These are phyloP conservation scores for Conger conger DNA, from an alignment of 2,113 vertebrate genomes.

Conservation along the genomic window DNA sequence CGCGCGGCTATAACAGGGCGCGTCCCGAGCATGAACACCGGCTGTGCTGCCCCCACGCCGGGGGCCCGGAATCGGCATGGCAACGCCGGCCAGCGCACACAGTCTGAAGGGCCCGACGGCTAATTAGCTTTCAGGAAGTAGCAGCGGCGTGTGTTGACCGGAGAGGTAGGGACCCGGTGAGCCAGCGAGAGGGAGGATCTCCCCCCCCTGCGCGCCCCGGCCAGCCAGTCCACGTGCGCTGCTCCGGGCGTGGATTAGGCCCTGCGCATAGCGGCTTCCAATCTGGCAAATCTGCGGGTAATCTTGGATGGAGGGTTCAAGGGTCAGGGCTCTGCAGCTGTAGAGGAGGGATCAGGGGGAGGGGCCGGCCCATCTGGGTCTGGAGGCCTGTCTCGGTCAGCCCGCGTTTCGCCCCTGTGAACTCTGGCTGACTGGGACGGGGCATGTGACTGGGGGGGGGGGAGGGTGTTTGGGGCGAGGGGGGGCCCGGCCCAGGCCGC, in stretches of 20 bases:
- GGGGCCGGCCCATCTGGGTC: background rate
- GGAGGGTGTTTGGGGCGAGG: no score
- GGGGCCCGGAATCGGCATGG: background rate
- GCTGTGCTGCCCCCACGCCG: background rate
- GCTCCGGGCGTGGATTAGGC: slow-evolving; percentile 52
- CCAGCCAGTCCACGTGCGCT: slow-evolving; percentile 52
- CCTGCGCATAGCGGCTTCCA: slow-evolving; percentile 44
- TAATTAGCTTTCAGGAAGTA: slow-evolving; percentile 15
- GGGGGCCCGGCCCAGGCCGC: background rate
- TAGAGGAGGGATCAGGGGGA: slow-evolving; percentile 22
- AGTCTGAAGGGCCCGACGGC: background rate
- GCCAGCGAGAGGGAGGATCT: background rate
- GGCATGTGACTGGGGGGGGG: background rate
- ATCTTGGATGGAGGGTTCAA: slow-evolving; percentile 38
- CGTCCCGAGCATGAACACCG: background rate
- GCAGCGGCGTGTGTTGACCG: background rate
- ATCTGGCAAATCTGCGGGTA: slow-evolving; percentile 47
- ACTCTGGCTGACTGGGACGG: background rate
- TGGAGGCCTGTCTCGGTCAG: background rate
- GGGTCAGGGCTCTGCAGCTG: slow-evolving; percentile 45
- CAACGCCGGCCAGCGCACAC: background rate
- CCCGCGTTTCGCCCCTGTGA: background rate
- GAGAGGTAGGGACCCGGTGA: background rate
- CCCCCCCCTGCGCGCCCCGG: background rate
- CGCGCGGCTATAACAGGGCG: slow-evolving; percentile 19